Evolutionary conservation across 1,140 invertebrate genomes (phyloP).

Genomic region (Cyphomyrmex costatus): DNA sequence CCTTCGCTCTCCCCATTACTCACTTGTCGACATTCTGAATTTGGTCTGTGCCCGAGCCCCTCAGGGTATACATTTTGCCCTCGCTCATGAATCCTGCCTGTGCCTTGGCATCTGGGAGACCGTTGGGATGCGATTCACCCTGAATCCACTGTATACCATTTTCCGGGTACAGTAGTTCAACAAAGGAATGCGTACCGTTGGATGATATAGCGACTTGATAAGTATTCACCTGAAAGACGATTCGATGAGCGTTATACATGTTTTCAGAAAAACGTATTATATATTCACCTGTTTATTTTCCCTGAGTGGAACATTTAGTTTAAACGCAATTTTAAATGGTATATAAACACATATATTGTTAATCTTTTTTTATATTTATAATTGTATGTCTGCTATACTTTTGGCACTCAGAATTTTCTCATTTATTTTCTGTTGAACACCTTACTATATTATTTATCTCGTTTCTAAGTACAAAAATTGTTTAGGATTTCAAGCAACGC

Average conservation of each 20-base stretch:
- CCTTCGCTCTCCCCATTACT: conserved; percentile 67
- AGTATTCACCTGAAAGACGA: conserved; percentile 88
- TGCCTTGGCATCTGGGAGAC: conserved; percentile 94
- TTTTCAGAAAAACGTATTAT: not conserved
- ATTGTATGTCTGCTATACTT: not conserved
- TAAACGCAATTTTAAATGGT: not conserved
- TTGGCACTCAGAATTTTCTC: no score
- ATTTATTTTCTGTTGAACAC: no score
- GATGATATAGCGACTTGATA: conserved; percentile 95
- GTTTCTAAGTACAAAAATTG: no score
- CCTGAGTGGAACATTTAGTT: not conserved
- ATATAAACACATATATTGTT: not conserved
- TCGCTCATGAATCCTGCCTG: conserved; percentile 97
- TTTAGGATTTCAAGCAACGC: no score
- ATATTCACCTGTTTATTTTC: not conserved
- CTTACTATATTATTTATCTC: no score
- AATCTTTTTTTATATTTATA: not conserved
- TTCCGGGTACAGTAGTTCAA: conserved; percentile 94
- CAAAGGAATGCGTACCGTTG: conserved; percentile 94
- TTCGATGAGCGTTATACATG: conserved; percentile 28
- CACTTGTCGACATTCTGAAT: conserved; percentile 92
- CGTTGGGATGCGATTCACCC: conserved; percentile 89
- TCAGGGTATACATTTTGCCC: conserved; percentile 90
- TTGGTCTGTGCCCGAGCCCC: conserved; percentile 95
- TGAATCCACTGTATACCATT: conserved; percentile 97